These are phyloP conservation scores for Ennomos fuscantarius DNA, from an alignment of 2,888 invertebrate genomes.

Conservation along the genomic window DNA sequence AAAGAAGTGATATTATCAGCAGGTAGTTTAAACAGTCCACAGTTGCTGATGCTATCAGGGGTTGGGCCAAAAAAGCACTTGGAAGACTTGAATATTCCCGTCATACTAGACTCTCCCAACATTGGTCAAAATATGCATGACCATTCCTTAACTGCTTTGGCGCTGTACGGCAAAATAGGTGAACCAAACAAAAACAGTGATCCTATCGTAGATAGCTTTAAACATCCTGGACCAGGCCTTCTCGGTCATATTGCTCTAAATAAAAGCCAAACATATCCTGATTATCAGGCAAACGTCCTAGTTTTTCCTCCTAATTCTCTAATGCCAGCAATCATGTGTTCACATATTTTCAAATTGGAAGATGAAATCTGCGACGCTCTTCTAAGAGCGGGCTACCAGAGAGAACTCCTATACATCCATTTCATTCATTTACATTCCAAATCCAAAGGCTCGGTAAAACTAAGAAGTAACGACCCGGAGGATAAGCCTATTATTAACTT, in stretches of 20 bases:
- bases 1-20: conserved; percentile 54
- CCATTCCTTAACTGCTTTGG: conserved; percentile 44
- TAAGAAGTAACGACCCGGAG: conserved; percentile 84
- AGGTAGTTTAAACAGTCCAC: conserved; percentile 53
- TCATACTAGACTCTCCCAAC: conserved; percentile 42
- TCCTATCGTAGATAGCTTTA: conserved; percentile 35
- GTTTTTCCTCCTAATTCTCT: conserved; percentile 20
- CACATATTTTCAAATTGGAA: conserved; percentile 22
- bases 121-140: conserved; percentile 55
- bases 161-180: conserved; percentile 39
- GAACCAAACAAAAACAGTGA: conserved; percentile 21
- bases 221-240: conserved; percentile 28
- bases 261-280: conserved; percentile 47
- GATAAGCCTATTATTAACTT: conserved; percentile 57
- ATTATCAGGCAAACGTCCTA: conserved; percentile 46
- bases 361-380: conserved; percentile 25
- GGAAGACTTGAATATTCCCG: conserved; percentile 41
- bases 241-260: conserved; percentile 43
- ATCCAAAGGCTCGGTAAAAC: conserved; percentile 31
- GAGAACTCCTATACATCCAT: conserved; percentile 13
- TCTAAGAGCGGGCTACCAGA: conserved; percentile 12
- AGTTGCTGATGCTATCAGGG: conserved; percentile 55
- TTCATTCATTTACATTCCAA: conserved; percentile 29
- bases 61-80: conserved; percentile 51
- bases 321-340: conserved; percentile 25